phyloP scores from a whole-genome alignment of 2,797 vertebrate species.

The Syncerus caffer region DNA sequence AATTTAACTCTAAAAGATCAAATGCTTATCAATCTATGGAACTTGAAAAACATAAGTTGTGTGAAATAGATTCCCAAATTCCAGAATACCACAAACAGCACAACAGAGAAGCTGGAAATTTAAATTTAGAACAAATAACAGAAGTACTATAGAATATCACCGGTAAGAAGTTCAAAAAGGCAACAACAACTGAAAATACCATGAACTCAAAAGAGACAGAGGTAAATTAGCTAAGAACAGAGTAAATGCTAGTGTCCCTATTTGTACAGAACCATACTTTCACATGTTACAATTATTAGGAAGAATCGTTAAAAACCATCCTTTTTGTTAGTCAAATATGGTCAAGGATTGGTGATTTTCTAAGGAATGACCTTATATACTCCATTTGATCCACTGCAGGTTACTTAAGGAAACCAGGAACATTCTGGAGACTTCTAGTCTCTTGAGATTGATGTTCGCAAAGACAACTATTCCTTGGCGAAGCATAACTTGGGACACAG shows the following conservation, averaged over 20 bases:
- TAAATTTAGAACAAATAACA: constrained; percentile 57
- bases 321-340: constrained; percentile 5
- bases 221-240: neutral
- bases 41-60: constrained; percentile 15
- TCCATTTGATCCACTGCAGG: neutral
- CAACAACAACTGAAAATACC: constrained; percentile 38
- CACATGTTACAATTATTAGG: neutral
- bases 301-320: neutral
- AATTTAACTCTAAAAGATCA: constrained; percentile 1
- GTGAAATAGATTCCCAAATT: constrained; percentile 47
- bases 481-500: neutral
- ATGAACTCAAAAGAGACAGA: neutral
- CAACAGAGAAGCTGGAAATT: constrained; percentile 46
- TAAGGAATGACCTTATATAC: constrained; percentile 1
- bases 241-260: neutral
- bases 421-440: constrained; percentile 27
- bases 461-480: neutral
- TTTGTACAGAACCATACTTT: neutral
- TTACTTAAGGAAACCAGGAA: neutral
- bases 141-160: constrained; percentile 32
- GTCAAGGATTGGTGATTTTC: constrained; percentile 24
- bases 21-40: constrained; percentile 18
- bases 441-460: neutral
- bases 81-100: constrained; percentile 50
- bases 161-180: constrained; percentile 20